phyloP scores from a whole-genome alignment of 2,888 invertebrate species.

The Coenonympha arcania region DNA sequence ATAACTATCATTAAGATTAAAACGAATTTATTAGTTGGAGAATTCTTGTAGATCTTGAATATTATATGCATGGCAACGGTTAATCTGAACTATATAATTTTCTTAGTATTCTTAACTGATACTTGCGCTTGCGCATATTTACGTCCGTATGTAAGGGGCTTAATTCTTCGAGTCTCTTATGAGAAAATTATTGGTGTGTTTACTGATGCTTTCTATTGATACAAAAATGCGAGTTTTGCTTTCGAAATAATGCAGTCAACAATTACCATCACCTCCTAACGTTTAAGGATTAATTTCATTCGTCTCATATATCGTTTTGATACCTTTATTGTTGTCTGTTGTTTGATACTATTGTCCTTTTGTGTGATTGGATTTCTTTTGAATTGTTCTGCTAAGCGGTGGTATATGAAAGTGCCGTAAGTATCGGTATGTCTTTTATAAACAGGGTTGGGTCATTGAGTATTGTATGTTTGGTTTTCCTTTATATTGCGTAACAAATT shows the following conservation, averaged over 20 bases:
- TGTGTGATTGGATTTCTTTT: constrained; percentile 27
- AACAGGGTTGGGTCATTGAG: background rate
- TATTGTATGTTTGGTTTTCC: no score
- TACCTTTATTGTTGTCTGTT: constrained; percentile 15
- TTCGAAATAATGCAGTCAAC: constrained; percentile 8
- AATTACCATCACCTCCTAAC: constrained; percentile 7
- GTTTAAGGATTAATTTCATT: constrained; percentile 21
- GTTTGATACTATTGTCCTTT: constrained; percentile 33
- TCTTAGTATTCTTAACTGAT: no score
- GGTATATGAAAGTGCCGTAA: constrained; percentile 29
- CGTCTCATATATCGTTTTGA: constrained; percentile 10
- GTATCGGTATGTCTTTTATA: constrained; percentile 18
- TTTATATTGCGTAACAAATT: background rate
- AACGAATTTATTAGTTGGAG: no score
- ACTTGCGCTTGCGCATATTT: no score
- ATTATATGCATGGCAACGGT: no score
- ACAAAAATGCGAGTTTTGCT: constrained; percentile 26
- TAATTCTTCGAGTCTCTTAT: constrained; percentile 38
- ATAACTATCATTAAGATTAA: no score
- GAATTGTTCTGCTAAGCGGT: constrained; percentile 32
- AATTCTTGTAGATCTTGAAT: no score
- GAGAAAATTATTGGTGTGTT: constrained; percentile 50
- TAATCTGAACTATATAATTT: no score
- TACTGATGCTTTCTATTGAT: constrained; percentile 37
- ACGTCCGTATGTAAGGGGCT: constrained; percentile 2